Conservation (phyloP, 2,113 vertebrate genomes). For the Cyprinodon tularosa region DNA sequence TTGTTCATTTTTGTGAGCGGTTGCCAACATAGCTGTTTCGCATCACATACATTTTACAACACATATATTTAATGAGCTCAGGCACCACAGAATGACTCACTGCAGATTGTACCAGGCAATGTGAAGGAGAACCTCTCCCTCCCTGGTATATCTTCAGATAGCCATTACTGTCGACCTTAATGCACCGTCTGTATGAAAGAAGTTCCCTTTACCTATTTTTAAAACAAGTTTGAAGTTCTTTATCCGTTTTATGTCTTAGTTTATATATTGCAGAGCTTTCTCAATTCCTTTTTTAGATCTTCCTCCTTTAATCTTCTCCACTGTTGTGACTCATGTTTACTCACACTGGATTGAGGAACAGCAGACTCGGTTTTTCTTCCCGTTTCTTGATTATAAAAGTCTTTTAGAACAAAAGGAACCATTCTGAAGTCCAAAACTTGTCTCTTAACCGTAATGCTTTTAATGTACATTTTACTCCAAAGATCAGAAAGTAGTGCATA, state of each 20-base stretch:
- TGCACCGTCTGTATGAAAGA: conserved; percentile 5
- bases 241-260: conserved; percentile 1
- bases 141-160: conserved; percentile 10
- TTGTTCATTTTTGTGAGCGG: conserved; percentile 15
- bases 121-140: background rate
- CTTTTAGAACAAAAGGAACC: conserved; percentile 14
- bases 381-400: background rate
- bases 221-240: conserved; percentile 9
- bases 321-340: conserved; percentile 64
- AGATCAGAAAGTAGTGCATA: too few relatives aligned
- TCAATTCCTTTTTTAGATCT: conserved; percentile 6
- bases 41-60: conserved; percentile 44
- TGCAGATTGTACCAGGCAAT: conserved; percentile 18
- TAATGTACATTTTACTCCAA: too few relatives aligned
- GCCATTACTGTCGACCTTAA: background rate
- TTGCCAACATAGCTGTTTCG: conserved; percentile 32
- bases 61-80: conserved; percentile 42
- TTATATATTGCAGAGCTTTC: conserved; percentile 6
- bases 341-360: conserved; percentile 40
- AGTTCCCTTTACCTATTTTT: background rate
- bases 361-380: background rate
- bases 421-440: background rate
- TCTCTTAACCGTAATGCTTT: background rate
- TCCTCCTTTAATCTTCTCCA: conserved; percentile 8
- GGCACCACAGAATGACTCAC: conserved; percentile 65